A percentile compares a stretch with the other conserved stretches of the same genome.
phyloP scores from a whole-genome alignment of 2,113 vertebrate species.

The Podarcis muralis region DNA sequence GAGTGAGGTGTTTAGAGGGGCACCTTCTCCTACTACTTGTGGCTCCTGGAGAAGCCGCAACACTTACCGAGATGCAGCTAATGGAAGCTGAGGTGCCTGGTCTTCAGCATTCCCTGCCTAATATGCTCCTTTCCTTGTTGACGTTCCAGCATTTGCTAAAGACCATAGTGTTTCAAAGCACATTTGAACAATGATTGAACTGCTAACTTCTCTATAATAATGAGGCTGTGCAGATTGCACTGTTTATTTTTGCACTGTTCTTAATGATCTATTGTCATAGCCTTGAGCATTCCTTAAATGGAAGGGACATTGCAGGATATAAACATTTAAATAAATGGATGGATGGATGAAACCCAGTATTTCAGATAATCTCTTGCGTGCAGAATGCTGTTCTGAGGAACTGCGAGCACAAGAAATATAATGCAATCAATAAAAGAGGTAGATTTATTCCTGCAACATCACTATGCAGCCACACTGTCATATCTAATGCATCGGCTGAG shows the following conservation, averaged over 20 bases:
- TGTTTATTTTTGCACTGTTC: not conserved
- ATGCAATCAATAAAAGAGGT: not conserved
- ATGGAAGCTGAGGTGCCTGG: not conserved
- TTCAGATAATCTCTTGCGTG: not conserved
- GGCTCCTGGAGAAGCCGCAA: no score
- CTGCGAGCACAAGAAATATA: not conserved
- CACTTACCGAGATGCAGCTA: not conserved
- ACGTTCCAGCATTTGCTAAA: not conserved
- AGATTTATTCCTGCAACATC: not conserved
- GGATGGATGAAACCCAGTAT: not conserved
- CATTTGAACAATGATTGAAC: not conserved
- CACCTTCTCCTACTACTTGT: no score
- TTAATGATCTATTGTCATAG: not conserved
- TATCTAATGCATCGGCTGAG: not conserved
- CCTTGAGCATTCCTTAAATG: not conserved
- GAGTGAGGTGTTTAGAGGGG: not conserved
- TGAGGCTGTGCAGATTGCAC: not conserved
- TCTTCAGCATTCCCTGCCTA: not conserved
- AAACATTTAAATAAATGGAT: no score
- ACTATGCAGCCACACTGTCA: not conserved
- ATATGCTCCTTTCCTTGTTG: not conserved
- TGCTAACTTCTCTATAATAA: not conserved
- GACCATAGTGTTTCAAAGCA: not conserved
- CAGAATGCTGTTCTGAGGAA: not conserved
- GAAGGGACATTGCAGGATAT: not conserved